Evolutionary conservation across 2,888 invertebrate species (phyloP).

Genomic region (Pyrocoelia pectoralis): DNA sequence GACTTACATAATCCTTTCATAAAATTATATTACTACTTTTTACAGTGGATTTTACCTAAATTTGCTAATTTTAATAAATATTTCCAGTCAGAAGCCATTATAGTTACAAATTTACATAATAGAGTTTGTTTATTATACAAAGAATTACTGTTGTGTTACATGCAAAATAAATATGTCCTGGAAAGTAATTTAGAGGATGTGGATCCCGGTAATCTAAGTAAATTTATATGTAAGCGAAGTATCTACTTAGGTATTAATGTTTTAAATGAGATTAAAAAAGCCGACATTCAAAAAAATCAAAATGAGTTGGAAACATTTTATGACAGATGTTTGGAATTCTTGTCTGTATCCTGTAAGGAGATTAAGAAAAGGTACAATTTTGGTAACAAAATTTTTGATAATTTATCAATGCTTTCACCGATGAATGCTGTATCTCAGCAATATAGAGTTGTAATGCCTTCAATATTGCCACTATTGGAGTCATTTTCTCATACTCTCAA

Average conservation of each 20-base stretch:
- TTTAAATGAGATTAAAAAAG: neutral
- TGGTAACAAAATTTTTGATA: neutral
- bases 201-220: neutral
- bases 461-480: neutral
- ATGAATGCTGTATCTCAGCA: neutral
- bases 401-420: neutral
- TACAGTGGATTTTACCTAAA: neutral
- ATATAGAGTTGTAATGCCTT: neutral
- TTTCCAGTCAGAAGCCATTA: neutral
- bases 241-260: neutral
- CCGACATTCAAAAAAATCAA: neutral
- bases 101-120: neutral
- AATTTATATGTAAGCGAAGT: neutral
- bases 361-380: slow-evolving; percentile 6
- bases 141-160: neutral
- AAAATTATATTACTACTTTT: neutral
- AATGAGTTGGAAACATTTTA: neutral
- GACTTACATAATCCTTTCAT: neutral
- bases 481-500: neutral
- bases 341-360: neutral
- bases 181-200: neutral
- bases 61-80: neutral
- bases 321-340: neutral
- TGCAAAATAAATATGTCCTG: neutral
- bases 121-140: neutral